Evolutionary conservation across 37 sponge, comb jelly and placozoan genomes (phyloP).

Genomic region (Aplysina aerophoba): DNA sequence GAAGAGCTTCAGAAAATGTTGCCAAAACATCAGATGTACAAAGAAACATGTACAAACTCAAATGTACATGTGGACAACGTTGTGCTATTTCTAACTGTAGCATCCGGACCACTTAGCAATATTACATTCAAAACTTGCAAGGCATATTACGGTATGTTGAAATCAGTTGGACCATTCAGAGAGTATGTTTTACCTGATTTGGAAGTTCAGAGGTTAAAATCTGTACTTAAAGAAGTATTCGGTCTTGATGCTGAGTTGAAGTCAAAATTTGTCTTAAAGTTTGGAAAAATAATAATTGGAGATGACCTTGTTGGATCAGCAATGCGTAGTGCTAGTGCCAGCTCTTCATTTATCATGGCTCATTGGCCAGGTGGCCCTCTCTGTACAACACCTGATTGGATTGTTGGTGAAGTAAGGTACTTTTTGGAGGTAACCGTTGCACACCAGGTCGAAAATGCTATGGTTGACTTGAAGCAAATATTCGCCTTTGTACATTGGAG

Average conservation of each 20-base stretch:
- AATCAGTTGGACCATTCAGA: constrained; percentile 13
- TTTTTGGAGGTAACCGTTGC: constrained; percentile 5
- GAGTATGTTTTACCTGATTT: background rate
- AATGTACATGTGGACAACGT: too few species aligned
- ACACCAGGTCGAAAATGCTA: background rate
- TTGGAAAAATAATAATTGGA: background rate
- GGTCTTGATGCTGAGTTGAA: background rate
- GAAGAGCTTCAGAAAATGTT: too few species aligned
- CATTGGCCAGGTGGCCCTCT: constrained; percentile 37
- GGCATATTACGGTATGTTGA: background rate
- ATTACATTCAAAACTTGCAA: background rate
- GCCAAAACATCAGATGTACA: too few species aligned
- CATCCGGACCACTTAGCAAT: constrained; percentile 8
- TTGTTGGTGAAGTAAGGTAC: constrained; percentile 40
- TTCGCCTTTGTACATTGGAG: constrained; percentile 54
- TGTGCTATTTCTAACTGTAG: constrained; percentile 5
- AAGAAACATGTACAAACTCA: too few species aligned
- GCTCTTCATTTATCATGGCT: constrained; percentile 43
- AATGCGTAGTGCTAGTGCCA: background rate
- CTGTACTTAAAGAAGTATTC: background rate
- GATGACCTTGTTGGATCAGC: constrained; percentile 50
- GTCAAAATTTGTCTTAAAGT: constrained; percentile 3
- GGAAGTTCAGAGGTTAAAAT: constrained; percentile 2
- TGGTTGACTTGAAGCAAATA: too few species aligned
- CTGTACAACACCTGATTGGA: constrained; percentile 6